A percentile compares a stretch with the other conserved stretches of the same genome.
Conservation (phyloP, 2,113 vertebrate species). For the Aix galericulata region DNA sequence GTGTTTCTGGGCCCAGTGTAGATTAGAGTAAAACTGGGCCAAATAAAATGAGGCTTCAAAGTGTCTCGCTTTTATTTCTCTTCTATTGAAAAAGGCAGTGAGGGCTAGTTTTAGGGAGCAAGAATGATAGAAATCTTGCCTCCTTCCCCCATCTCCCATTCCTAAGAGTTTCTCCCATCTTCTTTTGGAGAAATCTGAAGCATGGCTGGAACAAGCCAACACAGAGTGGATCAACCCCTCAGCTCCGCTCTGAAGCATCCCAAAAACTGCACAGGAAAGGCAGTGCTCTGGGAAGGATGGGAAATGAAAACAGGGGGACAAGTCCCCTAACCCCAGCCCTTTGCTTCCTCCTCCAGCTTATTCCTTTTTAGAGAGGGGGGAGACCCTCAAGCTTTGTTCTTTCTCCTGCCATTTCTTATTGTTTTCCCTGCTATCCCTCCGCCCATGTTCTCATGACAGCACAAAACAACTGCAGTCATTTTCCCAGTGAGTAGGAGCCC, state of each 20-base stretch:
- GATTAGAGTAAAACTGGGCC: conserved; percentile 62
- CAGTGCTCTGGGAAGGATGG: neutral
- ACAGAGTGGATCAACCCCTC: neutral
- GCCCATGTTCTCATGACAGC: neutral
- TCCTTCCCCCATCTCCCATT: neutral
- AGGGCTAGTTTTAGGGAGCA: neutral
- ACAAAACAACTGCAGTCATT: neutral
- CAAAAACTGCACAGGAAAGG: neutral
- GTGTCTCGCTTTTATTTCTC: conserved; percentile 46
- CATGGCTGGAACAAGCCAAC: neutral
- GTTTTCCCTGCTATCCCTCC: neutral
- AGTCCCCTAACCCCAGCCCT: neutral
- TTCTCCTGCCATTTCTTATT: neutral
- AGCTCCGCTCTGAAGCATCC: neutral
- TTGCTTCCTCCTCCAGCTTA: neutral
- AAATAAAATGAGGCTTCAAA: conserved; percentile 59
- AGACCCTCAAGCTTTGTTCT: neutral
- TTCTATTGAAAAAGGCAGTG: neutral
- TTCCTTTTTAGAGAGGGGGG: neutral
- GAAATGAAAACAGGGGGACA: neutral
- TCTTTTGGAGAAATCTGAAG: neutral
- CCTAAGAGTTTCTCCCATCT: neutral
- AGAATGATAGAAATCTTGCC: neutral
- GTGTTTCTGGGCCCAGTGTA: conserved; percentile 38
- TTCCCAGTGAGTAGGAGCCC: neutral